Percentiles rank a stretch among this genome's conserved stretches.
Conservation (phyloP, 2,113 vertebrate genomes). For the Spea bombifrons region DNA sequence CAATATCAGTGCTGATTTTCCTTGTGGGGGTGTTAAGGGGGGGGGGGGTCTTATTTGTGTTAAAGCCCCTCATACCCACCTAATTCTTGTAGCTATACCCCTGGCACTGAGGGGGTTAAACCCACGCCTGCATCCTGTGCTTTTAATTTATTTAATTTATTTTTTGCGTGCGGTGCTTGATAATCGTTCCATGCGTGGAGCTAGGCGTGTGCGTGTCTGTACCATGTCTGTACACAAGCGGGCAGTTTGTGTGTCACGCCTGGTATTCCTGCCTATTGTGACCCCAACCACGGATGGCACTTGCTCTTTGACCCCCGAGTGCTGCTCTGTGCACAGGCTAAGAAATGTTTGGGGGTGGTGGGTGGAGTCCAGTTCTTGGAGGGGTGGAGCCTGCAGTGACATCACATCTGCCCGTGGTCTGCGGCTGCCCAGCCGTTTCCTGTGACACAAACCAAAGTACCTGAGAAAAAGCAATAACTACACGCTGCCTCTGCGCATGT, state of each 20-base stretch:
- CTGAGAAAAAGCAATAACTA: conserved; percentile 34
- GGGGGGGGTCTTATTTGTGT: not conserved
- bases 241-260: not conserved
- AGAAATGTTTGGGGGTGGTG: too few species aligned
- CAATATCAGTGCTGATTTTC: conserved; percentile 22
- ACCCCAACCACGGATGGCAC: too few species aligned
- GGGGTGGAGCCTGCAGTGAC: too few species aligned
- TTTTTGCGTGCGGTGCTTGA: conserved; percentile 6
- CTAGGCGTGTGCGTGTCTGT: not conserved
- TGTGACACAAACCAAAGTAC: conserved; percentile 40
- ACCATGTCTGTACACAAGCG: not conserved
- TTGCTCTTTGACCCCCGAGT: not conserved
- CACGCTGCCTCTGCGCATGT: not conserved
- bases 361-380: too few species aligned
- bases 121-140: conserved; percentile 8
- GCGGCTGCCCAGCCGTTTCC: not conserved
- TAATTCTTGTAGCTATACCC: not conserved
- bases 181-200: not conserved
- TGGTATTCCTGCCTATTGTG: too few species aligned
- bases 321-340: not conserved
- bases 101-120: conserved; percentile 1
- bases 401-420: not conserved
- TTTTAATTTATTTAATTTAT: conserved; percentile 48
- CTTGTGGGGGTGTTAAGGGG: not conserved
- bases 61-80: not conserved